These are phyloP conservation scores for Stomatorhinus ivindoensis DNA, from an alignment of 2,113 vertebrate genomes.

Conservation along the genomic window DNA sequence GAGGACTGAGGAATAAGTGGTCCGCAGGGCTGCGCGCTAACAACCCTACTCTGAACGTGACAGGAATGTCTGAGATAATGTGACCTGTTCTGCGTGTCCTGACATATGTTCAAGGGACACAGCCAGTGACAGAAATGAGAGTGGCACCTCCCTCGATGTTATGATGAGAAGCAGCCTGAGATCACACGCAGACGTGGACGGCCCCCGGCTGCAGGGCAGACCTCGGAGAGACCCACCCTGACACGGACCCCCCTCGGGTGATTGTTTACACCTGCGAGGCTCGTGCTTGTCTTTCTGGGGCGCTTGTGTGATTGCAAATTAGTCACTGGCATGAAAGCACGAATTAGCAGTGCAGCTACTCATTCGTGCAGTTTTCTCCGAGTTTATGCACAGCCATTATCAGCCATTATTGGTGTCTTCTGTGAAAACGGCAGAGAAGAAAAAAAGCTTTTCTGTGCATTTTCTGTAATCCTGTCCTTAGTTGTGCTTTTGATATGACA, in stretches of 20 bases:
- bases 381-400: background rate
- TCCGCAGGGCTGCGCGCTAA: background rate
- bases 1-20: background rate
- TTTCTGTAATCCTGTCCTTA: background rate
- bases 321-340: background rate
- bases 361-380: no score
- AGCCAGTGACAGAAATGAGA: background rate
- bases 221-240: background rate
- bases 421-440: background rate
- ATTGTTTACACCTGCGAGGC: background rate
- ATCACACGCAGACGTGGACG: background rate
- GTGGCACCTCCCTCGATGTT: background rate
- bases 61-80: background rate
- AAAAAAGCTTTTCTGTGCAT: background rate
- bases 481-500: background rate
- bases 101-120: slow-evolving; percentile 8
- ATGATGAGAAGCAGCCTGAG: background rate
- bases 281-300: background rate
- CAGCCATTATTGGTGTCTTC: no score
- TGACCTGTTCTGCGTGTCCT: background rate
- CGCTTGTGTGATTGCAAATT: background rate
- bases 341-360: background rate
- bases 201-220: no score
- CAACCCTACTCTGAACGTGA: background rate
- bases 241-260: background rate